Evolutionary conservation across 2,113 vertebrate genomes (phyloP), one percentile per base, ranked within the genome.

Genomic region (Gopherus evgoodei): DNA sequence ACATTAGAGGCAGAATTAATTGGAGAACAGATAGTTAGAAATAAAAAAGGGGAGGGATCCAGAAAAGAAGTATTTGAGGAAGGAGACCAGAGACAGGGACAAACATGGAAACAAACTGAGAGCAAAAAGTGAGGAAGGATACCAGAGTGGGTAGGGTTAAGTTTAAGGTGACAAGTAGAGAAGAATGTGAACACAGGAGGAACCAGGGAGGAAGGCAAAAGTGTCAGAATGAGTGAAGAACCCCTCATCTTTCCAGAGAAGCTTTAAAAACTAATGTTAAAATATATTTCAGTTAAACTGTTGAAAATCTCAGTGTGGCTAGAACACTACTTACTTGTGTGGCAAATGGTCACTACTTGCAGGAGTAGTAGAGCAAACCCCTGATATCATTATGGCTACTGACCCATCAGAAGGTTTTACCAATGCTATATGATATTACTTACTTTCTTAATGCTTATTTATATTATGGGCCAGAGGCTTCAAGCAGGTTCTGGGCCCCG

Each of bases 401-500:
- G 59, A 65, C 59, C 59, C 59, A 17, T 65, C 59, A 16, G 31
- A 65, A 65, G 13, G 59, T 31, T 75, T 75, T 75, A 21, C 38
- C 5, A 75, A 22, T 44, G 24, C 42, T 22, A 44, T 27, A 44
- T 76, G 11, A 44, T 42, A 76, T 24, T 42, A 42, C 19, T 75
- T 75, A 75, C 21, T 24, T 75, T 75, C 42, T 44, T 44, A 14
- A 8, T 9, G 35, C 35, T 69, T 69, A 35, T n/a, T n/a, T n/a
- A 38, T 69, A n/a, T 69, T 69, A 69, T 69, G 65, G 4, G 7
- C 14, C 78, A 11, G 3, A 42, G 2, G 59, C 86, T 93, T 86
- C 19, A 14, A 4, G 47, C 5, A 75, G 52, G 29, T 79, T 16
- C 4, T 78, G 3, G 1, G 56, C 31, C 0, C 0, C 2, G 19